Conservation (phyloP, 2,113 vertebrate species). For the Loxodonta africana region DNA sequence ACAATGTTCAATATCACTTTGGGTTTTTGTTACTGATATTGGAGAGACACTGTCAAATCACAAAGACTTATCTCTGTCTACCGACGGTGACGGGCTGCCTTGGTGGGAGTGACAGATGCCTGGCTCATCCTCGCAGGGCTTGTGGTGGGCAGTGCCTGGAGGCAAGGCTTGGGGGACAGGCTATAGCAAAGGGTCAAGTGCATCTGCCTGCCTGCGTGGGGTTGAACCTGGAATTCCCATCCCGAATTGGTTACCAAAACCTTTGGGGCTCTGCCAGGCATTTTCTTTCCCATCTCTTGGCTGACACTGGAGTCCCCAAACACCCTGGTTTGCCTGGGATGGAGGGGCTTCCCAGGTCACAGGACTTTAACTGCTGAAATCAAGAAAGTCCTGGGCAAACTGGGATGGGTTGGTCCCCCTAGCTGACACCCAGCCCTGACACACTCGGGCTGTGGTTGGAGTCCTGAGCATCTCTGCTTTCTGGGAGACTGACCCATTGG, state of each 20-base stretch:
- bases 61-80: fast-evolving
- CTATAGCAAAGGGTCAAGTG: not conserved
- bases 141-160: not conserved
- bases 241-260: fast-evolving
- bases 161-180: not conserved
- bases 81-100: fast-evolving
- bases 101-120: not conserved
- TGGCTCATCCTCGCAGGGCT: fast-evolving
- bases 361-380: not conserved
- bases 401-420: not conserved
- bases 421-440: fast-evolving
- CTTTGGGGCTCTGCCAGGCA: not conserved
- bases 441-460: not conserved
- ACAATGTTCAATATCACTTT: fast-evolving
- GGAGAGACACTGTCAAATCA: too few relatives aligned
- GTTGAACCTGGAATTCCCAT: not conserved
- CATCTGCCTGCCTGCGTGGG: not conserved
- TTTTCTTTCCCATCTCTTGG: fast-evolving
- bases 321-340: too few relatives aligned
- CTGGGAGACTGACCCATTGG: not conserved
- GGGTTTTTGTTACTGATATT: not conserved
- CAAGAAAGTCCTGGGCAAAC: not conserved
- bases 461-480: not conserved
- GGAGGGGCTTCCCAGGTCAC: not conserved
- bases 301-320: fast-evolving